Evolutionary conservation across 2,888 invertebrate genomes (phyloP), one percentile per base, ranked within the genome.

Genomic region (Electrophaes corylata): DNA sequence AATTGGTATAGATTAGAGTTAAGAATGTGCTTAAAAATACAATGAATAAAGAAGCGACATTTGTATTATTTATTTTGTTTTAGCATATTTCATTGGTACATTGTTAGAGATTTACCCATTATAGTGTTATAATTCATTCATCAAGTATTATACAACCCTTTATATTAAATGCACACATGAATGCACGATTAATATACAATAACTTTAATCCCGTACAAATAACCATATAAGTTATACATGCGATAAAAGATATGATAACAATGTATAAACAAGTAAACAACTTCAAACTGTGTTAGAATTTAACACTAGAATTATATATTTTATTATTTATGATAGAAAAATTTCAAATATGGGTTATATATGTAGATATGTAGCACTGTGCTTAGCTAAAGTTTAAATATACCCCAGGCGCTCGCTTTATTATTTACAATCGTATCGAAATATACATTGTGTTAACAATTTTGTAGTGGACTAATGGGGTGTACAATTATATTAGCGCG

Each of bases 181-280:
- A 84, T 89, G 87, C 86, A 86, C 80, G 86, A 83, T 84, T 88
- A 88, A 83, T 85, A 88, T 88, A 88, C 83, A 89, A 64, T 65
- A 65, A 62, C 56, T 59, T 60, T 64, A 58, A 64, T 60, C 66
- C 70, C 69, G 82, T 89, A 88, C 86, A 89, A 86, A 89, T 86
- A 88, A 88, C 86, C 87, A 86, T 88, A 88, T 79, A 85, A 81
- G 82, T 83, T 85, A 81, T 73, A 88, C 84, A 88, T 83, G 81
- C 82, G 86, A 83, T 88, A 86, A 86, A 86, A 87, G 89, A 90
- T 91, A 90, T 90, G 88, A 83, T 88, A 91, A 91, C 90, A 91
- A 89, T 86, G 78, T 88, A 90, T 91, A 90, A 90, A 91, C 88
- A 87, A 86, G 90, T 89, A 88, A 91, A 90, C 91, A 91, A 88